A percentile compares a stretch with the other conserved stretches of the same genome.
These are phyloP conservation scores for Holacanthus passer DNA, from an alignment of 2,113 vertebrate species.

Conservation along the genomic window DNA sequence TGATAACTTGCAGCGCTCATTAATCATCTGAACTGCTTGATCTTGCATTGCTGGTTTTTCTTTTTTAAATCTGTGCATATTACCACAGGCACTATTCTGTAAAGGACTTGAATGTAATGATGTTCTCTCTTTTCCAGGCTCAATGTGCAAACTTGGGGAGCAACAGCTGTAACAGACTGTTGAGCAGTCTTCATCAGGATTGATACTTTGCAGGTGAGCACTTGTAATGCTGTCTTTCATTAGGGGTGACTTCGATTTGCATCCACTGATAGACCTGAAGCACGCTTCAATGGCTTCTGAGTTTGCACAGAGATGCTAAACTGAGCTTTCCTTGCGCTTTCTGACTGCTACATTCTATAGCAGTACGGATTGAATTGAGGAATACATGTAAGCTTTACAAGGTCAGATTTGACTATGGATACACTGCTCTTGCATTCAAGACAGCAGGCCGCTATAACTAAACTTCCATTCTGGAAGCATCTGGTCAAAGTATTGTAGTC, in stretches of 20 bases:
- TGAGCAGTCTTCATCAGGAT: background rate
- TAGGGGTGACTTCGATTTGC: slow-evolving; percentile 28
- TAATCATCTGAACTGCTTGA: background rate
- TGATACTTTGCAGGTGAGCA: slow-evolving; percentile 38
- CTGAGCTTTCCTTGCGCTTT: slow-evolving; percentile 65
- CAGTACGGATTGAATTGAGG: slow-evolving; percentile 71
- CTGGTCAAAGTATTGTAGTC: too few relatives aligned
- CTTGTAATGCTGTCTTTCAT: background rate
- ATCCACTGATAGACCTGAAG: slow-evolving; percentile 85
- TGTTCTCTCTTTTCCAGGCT: background rate
- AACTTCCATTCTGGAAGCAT: background rate
- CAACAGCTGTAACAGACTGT: background rate
- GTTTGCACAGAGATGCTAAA: slow-evolving; percentile 86
- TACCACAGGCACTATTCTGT: too few relatives aligned
- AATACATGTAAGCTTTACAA: slow-evolving; percentile 56
- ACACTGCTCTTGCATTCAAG: background rate
- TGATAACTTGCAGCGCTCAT: background rate
- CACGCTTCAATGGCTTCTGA: slow-evolving; percentile 71
- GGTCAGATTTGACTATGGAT: background rate
- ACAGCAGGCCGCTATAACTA: background rate
- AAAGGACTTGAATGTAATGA: background rate
- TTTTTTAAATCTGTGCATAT: background rate
- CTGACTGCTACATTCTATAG: slow-evolving; percentile 66
- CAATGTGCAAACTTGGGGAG: slow-evolving; percentile 7
- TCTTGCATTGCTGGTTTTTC: background rate